Evolutionary conservation across 2,113 vertebrate species (phyloP).

Genomic region (Carassius carassius): DNA sequence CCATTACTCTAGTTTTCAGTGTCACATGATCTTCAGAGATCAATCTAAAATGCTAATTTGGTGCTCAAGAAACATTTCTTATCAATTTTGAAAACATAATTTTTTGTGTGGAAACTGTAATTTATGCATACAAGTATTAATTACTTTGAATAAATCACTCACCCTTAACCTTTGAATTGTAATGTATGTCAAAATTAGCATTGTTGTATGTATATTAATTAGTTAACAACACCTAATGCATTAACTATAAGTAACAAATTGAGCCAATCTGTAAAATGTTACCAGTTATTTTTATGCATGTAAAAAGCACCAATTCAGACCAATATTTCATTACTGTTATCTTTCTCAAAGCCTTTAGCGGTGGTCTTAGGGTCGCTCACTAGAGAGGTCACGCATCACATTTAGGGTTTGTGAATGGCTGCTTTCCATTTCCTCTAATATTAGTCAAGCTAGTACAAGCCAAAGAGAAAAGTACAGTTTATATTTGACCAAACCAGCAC

Average conservation of each 20-base stretch:
- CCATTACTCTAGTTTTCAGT: too few species aligned
- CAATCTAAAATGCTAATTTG: too few species aligned
- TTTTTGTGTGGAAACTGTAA: too few species aligned
- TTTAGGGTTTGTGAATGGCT: constrained; percentile 76
- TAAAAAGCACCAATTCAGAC: not conserved
- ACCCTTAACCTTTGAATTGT: not conserved
- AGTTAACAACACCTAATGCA: not conserved
- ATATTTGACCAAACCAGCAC: constrained; percentile 63
- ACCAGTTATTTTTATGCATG: not conserved
- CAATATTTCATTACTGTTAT: constrained; percentile 7
- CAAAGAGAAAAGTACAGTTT: constrained; percentile 67
- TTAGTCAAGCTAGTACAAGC: constrained; percentile 42
- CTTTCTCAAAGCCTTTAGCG: constrained; percentile 74
- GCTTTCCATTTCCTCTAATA: constrained; percentile 32
- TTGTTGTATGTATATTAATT: not conserved
- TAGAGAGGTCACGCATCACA: constrained; percentile 77
- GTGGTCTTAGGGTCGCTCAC: constrained; percentile 74
- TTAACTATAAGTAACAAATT: not conserved
- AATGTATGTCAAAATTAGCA: not conserved
- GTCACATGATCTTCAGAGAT: too few species aligned
- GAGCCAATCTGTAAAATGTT: not conserved
- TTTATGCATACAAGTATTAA: not conserved
- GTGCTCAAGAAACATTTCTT: too few species aligned
- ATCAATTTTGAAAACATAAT: too few species aligned
- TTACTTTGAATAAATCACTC: not conserved